Percentiles rank a stretch among this genome's conserved stretches.
These are phyloP conservation scores for Acleris holmiana DNA, from an alignment of 2,888 invertebrate species.

Conservation along the genomic window DNA sequence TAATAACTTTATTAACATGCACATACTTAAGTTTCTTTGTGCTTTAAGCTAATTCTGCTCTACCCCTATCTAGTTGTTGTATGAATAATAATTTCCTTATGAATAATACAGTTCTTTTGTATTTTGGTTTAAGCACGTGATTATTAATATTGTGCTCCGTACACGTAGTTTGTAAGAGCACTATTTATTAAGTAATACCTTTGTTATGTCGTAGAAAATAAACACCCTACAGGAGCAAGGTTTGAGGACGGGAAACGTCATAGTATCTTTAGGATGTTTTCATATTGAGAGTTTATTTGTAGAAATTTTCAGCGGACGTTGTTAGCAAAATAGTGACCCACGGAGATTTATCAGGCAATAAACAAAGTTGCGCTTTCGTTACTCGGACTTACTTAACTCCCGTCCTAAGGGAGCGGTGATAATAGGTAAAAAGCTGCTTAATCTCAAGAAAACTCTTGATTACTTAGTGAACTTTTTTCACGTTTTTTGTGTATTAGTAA, in stretches of 20 bases:
- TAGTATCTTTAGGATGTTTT: no score
- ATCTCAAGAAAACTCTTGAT: constrained; percentile 39
- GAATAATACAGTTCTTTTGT: constrained; percentile 42
- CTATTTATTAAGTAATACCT: neutral
- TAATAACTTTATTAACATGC: constrained; percentile 16
- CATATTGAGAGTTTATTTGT: no score
- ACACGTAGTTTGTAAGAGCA: neutral
- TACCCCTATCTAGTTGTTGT: constrained; percentile 40
- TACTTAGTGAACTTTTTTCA: constrained; percentile 27
- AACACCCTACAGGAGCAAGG: no score
- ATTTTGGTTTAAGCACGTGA: constrained; percentile 30
- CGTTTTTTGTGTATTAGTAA: constrained; percentile 17
- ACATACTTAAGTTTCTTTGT: constrained; percentile 36
- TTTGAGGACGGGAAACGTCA: no score
- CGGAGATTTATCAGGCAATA: constrained; percentile 44
- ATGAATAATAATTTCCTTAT: constrained; percentile 43
- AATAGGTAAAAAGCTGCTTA: constrained; percentile 43
- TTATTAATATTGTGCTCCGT: constrained; percentile 24
- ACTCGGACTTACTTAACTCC: constrained; percentile 41
- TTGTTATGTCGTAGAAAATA: no score
- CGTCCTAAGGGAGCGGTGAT: constrained; percentile 46
- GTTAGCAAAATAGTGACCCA: constrained; percentile 37
- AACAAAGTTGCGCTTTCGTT: constrained; percentile 47
- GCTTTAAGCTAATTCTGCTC: constrained; percentile 32
- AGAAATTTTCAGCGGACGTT: no score